These are phyloP conservation scores for Lycophotia porphyrea DNA, from an alignment of 2,888 invertebrate genomes.

Conservation along the genomic window DNA sequence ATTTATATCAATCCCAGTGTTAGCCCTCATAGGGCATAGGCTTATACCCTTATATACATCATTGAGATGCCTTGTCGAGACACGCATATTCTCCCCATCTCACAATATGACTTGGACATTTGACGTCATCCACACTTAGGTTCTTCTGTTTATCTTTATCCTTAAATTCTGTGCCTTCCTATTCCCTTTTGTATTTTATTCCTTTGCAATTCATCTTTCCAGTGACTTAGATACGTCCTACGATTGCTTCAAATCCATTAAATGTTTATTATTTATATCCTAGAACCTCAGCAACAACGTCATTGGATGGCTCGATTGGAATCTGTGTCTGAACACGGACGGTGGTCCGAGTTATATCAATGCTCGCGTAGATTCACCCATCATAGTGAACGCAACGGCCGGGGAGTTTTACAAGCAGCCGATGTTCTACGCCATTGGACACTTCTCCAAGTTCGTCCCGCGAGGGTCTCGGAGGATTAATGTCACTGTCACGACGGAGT, in stretches of 20 bases:
- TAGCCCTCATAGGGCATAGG: too few relatives aligned
- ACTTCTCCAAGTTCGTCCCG: constrained; percentile 93
- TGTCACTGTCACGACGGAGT: not conserved
- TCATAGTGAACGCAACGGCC: constrained; percentile 34
- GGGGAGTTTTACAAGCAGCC: constrained; percentile 92
- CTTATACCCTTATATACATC: too few relatives aligned
- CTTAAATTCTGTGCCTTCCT: not conserved
- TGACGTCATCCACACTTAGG: too few relatives aligned
- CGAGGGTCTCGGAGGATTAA: constrained; percentile 45
- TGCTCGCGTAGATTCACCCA: constrained; percentile 36
- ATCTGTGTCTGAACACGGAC: constrained; percentile 42
- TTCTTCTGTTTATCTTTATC: not conserved
- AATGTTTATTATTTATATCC: not conserved
- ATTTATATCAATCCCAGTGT: too few relatives aligned
- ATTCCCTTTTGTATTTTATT: not conserved
- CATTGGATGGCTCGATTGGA: constrained; percentile 58
- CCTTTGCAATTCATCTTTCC: not conserved
- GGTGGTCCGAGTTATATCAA: constrained; percentile 53
- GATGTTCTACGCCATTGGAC: constrained; percentile 95
- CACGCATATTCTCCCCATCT: too few relatives aligned
- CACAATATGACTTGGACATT: too few relatives aligned
- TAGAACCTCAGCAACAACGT: constrained; percentile 53
- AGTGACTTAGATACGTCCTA: not conserved
- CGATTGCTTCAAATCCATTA: not conserved
- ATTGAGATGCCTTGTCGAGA: too few relatives aligned